Conservation (phyloP, 2,113 vertebrate species). For the Panurus biarmicus region DNA sequence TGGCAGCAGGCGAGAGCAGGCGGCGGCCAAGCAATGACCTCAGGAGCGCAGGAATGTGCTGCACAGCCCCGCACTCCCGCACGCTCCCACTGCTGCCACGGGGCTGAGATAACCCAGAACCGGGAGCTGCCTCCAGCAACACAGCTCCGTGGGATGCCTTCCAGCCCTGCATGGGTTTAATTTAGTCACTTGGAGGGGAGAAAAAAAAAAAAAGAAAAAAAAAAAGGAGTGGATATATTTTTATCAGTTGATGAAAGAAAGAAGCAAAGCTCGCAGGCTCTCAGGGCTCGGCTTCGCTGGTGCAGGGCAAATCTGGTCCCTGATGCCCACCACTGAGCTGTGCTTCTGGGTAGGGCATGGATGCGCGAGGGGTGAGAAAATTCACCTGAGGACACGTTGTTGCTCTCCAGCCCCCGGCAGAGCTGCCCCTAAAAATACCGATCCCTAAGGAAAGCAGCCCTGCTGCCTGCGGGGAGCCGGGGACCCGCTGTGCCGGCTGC, state of each 20-base stretch:
- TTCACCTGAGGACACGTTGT: not conserved
- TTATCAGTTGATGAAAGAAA: constrained; percentile 5
- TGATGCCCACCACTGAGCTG: not conserved
- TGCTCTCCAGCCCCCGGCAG: not conserved
- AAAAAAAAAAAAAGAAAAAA: not conserved
- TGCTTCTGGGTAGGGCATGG: not conserved
- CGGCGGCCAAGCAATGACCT: not conserved
- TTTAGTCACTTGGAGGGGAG: not conserved
- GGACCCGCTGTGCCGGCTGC: not conserved
- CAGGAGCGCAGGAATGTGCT: constrained; percentile 35
- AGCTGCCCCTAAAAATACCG: accelerated
- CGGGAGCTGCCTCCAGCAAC: not conserved
- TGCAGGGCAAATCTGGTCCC: accelerated
- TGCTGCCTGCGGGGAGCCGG: not conserved
- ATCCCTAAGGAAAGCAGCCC: too few species aligned
- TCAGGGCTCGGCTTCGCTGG: accelerated
- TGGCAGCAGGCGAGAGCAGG: constrained; percentile 27
- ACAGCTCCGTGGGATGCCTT: not conserved
- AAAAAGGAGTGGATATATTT: not conserved
- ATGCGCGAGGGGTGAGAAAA: accelerated
- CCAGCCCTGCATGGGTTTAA: not conserved
- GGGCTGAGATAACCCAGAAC: constrained; percentile 12
- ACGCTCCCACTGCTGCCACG: not conserved
- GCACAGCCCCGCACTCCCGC: not conserved
- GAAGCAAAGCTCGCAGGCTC: not conserved